These are phyloP conservation scores for Drosophila dives DNA, from an alignment of 2,888 invertebrate genomes.

Conservation along the genomic window DNA sequence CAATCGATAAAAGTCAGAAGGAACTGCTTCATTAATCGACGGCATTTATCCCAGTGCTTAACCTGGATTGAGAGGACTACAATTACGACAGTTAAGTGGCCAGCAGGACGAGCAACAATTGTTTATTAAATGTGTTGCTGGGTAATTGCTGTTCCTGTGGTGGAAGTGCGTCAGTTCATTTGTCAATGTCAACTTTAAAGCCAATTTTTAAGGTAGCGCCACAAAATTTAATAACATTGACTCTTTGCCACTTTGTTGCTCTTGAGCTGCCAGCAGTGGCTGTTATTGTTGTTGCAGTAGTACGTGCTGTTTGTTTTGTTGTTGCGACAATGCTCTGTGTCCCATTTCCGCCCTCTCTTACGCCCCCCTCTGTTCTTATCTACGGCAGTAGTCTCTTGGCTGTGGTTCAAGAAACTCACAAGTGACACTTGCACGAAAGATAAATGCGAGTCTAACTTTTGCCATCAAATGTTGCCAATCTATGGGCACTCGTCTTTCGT, in stretches of 20 bases:
- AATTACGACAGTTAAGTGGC: constrained; percentile 40
- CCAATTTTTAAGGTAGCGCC: constrained; percentile 29
- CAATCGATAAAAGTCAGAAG: constrained; percentile 32
- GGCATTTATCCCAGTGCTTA: constrained; percentile 36
- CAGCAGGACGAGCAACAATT: constrained; percentile 34
- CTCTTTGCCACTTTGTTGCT: constrained; percentile 20
- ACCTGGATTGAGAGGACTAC: constrained; percentile 20
- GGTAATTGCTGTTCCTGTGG: constrained; percentile 13
- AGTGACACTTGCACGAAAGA: constrained; percentile 79
- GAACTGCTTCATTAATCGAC: constrained; percentile 17
- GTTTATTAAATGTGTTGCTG: constrained; percentile 46
- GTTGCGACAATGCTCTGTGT: neutral
- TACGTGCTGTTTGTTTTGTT: constrained; percentile 43
- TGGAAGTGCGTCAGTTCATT: constrained; percentile 38
- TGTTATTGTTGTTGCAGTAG: constrained; percentile 5
- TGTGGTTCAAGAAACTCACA: constrained; percentile 80
- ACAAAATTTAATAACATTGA: constrained; percentile 51
- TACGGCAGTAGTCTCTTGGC: constrained; percentile 58
- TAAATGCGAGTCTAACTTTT: constrained; percentile 78
- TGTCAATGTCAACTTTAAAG: constrained; percentile 48
- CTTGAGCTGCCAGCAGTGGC: constrained; percentile 7
- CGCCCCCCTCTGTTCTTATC: constrained; percentile 17
- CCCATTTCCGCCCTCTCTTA: too few species aligned
- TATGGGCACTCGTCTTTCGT: constrained; percentile 44
- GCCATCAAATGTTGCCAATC: constrained; percentile 81